Conservation (phyloP, 2,113 vertebrate species). For the Plecotus auritus region DNA sequence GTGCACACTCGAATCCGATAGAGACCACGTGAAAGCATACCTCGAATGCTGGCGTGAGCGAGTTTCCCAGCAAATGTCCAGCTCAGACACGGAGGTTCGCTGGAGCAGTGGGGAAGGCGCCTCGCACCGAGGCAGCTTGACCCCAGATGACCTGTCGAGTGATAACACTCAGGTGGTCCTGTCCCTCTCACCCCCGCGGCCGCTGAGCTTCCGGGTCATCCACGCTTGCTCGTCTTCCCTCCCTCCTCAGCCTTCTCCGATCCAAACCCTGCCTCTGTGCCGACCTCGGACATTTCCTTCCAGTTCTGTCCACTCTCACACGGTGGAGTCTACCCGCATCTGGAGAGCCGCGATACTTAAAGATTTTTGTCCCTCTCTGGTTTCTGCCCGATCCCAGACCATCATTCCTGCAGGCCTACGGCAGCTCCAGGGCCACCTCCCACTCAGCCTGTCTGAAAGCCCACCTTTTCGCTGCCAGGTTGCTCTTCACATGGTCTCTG, state of each 20-base stretch:
- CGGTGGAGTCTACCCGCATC: background rate
- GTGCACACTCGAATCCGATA: no score
- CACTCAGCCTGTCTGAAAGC: background rate
- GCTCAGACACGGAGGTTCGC: rapidly evolving
- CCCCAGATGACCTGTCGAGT: rapidly evolving
- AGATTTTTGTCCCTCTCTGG: no score
- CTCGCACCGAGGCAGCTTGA: background rate
- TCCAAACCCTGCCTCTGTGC: background rate
- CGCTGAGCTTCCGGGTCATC: no score
- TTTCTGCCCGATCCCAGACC: background rate
- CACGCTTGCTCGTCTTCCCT: background rate
- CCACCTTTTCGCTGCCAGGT: no score
- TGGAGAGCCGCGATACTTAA: no score
- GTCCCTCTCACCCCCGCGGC: background rate
- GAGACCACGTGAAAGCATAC: background rate
- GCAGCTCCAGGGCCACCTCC: background rate
- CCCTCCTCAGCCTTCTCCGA: no score
- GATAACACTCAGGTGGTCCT: rapidly evolving
- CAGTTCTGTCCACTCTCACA: rapidly evolving
- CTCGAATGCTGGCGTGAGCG: background rate
- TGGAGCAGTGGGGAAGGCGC: background rate
- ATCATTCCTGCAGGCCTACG: background rate
- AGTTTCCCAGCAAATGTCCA: background rate
- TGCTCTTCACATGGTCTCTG: background rate
- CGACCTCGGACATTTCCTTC: background rate